Evolutionary conservation across 64 coral and sea anemone species (phyloP).

Genomic region (Cladopsammia gracilis): DNA sequence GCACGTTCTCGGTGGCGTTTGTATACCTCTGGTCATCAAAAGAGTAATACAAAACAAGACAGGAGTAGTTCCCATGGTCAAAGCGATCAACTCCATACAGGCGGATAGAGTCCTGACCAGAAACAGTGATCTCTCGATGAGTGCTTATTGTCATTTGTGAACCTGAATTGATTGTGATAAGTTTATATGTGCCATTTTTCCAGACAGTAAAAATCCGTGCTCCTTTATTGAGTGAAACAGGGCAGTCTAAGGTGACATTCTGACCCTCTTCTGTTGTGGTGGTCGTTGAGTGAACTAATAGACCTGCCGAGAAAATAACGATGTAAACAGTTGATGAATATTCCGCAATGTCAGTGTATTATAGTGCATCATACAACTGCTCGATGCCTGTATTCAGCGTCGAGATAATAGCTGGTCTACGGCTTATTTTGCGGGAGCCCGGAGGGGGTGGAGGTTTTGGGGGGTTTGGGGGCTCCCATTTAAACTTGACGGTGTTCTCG

Average conservation of each 20-base stretch:
- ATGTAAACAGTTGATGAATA: too few species aligned
- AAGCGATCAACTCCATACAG: background rate
- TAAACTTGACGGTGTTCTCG: too few species aligned
- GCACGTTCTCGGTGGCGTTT: background rate
- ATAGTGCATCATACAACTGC: too few species aligned
- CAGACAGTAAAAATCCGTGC: background rate
- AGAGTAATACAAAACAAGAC: background rate
- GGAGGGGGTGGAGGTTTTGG: too few species aligned
- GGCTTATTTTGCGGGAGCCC: too few species aligned
- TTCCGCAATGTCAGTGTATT: too few species aligned
- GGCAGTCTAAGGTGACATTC: slow-evolving; percentile 29
- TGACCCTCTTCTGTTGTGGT: slow-evolving; percentile 43
- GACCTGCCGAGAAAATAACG: background rate
- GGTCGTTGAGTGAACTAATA: background rate
- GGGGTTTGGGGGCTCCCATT: too few species aligned
- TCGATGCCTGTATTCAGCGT: too few species aligned
- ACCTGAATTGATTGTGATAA: background rate
- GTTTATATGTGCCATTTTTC: slow-evolving; percentile 30
- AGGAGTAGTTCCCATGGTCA: slow-evolving; percentile 14
- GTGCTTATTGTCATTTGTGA: background rate
- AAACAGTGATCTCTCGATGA: background rate
- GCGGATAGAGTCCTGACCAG: background rate
- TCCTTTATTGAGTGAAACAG: background rate
- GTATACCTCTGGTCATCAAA: too few species aligned
- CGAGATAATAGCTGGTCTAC: too few species aligned